Evolutionary conservation across 2,797 vertebrate species (phyloP).

Genomic region (Bovichtus variegatus): DNA sequence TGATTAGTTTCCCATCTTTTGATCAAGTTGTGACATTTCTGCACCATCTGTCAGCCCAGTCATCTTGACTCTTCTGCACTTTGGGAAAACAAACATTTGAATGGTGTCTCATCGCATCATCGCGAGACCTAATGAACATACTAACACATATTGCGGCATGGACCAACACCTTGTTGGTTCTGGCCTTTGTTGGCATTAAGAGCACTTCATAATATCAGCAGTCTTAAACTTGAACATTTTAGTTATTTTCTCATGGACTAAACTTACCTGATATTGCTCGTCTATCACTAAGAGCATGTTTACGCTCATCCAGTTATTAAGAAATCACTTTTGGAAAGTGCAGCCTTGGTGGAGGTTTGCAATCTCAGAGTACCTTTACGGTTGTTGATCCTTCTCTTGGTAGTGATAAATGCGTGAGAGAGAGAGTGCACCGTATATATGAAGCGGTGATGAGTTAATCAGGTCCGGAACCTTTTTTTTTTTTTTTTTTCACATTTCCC

Average conservation of each 20-base stretch:
- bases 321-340: too few species aligned
- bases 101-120: not conserved
- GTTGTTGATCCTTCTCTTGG: not conserved
- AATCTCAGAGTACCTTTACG: not conserved
- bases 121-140: too few species aligned
- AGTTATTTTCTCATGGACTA: not conserved
- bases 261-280: not conserved
- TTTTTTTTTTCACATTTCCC: not conserved
- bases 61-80: slow-evolving; percentile 5
- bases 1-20: not conserved
- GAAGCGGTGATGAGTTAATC: slow-evolving; percentile 25
- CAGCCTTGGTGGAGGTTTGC: not conserved
- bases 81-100: not conserved
- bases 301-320: not conserved
- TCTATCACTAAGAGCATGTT: not conserved
- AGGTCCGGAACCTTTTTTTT: slow-evolving; percentile 35
- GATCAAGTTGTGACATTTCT: slow-evolving; percentile 12
- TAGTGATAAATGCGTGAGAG: not conserved
- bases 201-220: not conserved
- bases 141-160: too few species aligned
- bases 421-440: not conserved
- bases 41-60: not conserved
- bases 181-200: not conserved
- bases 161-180: not conserved
- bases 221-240: not conserved